These are phyloP conservation scores for Sebastes vulpes DNA, from an alignment of 2,797 vertebrate genomes.

Conservation along the genomic window DNA sequence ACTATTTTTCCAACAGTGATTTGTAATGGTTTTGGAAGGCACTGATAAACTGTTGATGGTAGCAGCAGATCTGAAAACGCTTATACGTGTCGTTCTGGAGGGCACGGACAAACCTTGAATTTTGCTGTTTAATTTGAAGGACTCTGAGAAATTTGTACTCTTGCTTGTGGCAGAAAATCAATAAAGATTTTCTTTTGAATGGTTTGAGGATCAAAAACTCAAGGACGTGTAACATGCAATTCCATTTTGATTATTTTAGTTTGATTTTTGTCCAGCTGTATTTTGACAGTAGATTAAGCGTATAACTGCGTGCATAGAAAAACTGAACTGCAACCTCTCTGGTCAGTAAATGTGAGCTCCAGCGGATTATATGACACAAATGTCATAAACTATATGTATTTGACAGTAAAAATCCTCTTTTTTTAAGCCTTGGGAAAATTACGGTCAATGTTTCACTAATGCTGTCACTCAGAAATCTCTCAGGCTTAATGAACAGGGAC, in stretches of 20 bases:
- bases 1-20: neutral
- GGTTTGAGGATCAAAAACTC: neutral
- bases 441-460: neutral
- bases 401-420: neutral
- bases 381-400: neutral
- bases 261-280: neutral
- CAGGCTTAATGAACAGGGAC: conserved; percentile 3
- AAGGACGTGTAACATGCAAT: neutral
- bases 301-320: neutral
- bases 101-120: neutral
- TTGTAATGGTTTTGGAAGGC: neutral
- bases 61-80: neutral
- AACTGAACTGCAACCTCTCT: neutral
- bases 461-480: neutral
- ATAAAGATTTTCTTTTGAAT: neutral
- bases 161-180: neutral
- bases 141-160: neutral
- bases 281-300: neutral
- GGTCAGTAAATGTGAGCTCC: neutral
- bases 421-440: neutral
- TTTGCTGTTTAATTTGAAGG: neutral
- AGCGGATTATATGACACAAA: conserved; percentile 5
- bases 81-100: neutral
- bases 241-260: neutral
- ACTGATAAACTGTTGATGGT: neutral